A percentile compares a stretch with the other conserved stretches of the same genome.
phyloP scores from a whole-genome alignment of 2,888 invertebrate genomes.

The Ischnura elegans region DNA sequence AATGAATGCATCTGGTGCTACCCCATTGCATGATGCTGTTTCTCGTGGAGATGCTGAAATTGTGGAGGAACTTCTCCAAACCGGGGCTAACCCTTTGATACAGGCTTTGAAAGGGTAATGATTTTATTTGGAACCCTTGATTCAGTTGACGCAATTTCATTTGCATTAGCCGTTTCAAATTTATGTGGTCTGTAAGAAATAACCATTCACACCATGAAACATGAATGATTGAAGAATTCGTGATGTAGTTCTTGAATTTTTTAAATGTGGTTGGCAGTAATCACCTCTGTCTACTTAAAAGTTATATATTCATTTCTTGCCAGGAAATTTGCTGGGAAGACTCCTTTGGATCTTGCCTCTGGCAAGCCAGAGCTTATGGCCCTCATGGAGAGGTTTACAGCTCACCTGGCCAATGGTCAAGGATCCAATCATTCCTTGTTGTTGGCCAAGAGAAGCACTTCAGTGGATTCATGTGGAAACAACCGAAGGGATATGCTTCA shows the following conservation, averaged over 20 bases:
- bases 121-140: too few species aligned
- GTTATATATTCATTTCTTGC: constrained; percentile 66
- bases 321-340: constrained; percentile 77
- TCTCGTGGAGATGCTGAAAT: constrained; percentile 80
- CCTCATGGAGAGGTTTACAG: constrained; percentile 72
- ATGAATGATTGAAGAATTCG: too few species aligned
- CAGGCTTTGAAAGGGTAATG: constrained; percentile 79
- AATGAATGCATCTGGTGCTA: constrained; percentile 81
- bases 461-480: constrained; percentile 66
- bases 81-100: constrained; percentile 81
- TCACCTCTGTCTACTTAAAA: too few species aligned
- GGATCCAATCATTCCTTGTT: constrained; percentile 47
- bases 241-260: too few species aligned
- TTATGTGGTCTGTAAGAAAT: too few species aligned
- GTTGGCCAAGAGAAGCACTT: constrained; percentile 66
- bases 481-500: constrained; percentile 58
- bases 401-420: constrained; percentile 71
- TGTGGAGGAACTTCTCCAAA: constrained; percentile 79
- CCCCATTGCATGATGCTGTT: constrained; percentile 83
- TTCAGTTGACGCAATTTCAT: too few species aligned
- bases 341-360: constrained; percentile 76
- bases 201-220: too few species aligned
- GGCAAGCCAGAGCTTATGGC: constrained; percentile 75
- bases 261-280: too few species aligned
- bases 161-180: too few species aligned